Conservation (phyloP, 2,113 vertebrate genomes). For the Carassius gibelio region DNA sequence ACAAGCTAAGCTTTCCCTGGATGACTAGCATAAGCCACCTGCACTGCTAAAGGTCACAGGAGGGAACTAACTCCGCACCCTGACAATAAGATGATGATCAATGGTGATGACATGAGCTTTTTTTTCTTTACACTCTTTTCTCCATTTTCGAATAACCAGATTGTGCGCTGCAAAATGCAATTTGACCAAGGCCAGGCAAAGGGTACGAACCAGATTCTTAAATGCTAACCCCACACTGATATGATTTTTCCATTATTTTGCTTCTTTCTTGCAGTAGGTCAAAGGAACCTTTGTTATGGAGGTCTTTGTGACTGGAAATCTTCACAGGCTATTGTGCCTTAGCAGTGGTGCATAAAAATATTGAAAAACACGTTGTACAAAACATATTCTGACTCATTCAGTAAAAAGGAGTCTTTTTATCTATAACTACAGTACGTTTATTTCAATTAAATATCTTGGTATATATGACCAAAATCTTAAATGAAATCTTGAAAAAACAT, state of each 20-base stretch:
- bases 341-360: not conserved
- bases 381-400: not conserved
- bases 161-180: conserved; percentile 6
- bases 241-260: not conserved
- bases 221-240: not conserved
- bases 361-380: too few species aligned
- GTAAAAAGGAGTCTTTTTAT: not conserved
- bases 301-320: not conserved
- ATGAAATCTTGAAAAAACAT: not conserved
- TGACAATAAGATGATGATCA: conserved; percentile 41
- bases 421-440: not conserved
- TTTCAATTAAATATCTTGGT: not conserved
- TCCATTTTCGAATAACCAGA: conserved; percentile 6
- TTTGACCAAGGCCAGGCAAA: conserved; percentile 9
- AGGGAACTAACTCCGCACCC: not conserved
- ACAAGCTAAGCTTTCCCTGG: conserved; percentile 29
- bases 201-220: not conserved
- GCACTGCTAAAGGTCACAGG: conserved; percentile 47
- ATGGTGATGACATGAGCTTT: conserved; percentile 30
- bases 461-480: not conserved
- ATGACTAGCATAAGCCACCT: conserved; percentile 15
- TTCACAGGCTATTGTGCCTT: not conserved
- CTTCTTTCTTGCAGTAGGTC: conserved; percentile 11
- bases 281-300: not conserved
- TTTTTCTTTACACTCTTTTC: not conserved